Base-by-base conservation (phyloP, 1,140 invertebrate species). In the Ladona fulva region DNA sequence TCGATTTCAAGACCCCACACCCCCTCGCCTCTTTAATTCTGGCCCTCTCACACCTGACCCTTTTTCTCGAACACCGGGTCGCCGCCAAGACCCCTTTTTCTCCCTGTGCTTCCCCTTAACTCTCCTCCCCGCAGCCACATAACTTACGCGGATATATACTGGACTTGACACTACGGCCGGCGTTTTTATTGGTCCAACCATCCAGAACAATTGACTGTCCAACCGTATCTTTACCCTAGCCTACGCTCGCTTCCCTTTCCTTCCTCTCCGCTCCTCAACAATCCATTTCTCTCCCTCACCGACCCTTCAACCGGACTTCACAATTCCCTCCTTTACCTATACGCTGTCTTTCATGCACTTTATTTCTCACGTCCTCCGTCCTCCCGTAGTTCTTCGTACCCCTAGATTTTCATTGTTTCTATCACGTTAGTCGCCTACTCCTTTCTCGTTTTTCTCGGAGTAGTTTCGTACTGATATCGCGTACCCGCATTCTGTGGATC, bases 191-290 rank as follows among this genome's bases (percentile, higher is more conserved):
- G 52, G 52, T 22, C 52, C 52, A 12, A 66, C 52, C 52, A 66
- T 66, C 52, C 52, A 66, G 52, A 66, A 66, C 52, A 66, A 66
- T 66, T 66, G 52, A 66, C 52, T 66, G 52, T 66, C 52, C 52
- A 66, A 66, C 52, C 52, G 52, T 66, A 66, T 66, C 52, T 66
- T 66, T 66, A 16, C 52, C n/a, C n/a, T 66, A 12, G n/a, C 52
- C 52, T 66, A 22, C 52, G n/a, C n/a, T 12, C 52, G 52, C 52
- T 22, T 22, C n/a, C n/a, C 52, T 12, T 3, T 12, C 12, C 52
- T 19, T 22, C 52, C 12, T 12, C 52, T 22, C 10, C 19, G 10
- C 44, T 52, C 44, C 44, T 10, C 44, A 52, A 10, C n/a, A n/a
- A n/a, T n/a, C n/a, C n/a, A n/a, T n/a, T n/a, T n/a, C 44, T 52